These are phyloP conservation scores for Emberiza fucata DNA, from an alignment of 2,113 vertebrate species.

Conservation along the genomic window DNA sequence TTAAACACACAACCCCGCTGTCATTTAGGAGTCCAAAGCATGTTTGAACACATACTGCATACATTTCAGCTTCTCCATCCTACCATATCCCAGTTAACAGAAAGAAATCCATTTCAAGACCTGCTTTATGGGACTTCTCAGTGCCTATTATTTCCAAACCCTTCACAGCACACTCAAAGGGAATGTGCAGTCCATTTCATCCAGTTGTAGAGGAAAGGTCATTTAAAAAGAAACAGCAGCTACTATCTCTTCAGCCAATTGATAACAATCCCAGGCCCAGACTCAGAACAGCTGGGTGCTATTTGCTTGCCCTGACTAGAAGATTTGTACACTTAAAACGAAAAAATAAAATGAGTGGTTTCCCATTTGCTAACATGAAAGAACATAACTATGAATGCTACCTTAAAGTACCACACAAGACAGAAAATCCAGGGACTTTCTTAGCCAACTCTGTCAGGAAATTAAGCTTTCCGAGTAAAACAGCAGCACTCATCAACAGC, in stretches of 20 bases:
- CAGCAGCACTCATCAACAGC: not conserved
- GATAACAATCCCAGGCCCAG: not conserved
- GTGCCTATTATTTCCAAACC: constrained; percentile 35
- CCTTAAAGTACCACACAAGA: not conserved
- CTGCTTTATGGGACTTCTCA: constrained; percentile 21
- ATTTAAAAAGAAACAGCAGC: not conserved
- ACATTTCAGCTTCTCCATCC: constrained; percentile 22
- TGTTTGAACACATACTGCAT: constrained; percentile 9
- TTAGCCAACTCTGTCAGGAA: not conserved
- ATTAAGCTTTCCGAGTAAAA: not conserved
- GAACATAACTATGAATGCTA: not conserved
- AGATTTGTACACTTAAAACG: not conserved
- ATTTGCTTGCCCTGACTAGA: not conserved
- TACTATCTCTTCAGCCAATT: not conserved
- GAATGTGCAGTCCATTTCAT: not conserved
- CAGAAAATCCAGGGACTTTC: constrained; percentile 18
- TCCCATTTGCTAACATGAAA: not conserved
- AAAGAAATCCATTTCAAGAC: constrained; percentile 33
- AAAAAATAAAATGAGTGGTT: not conserved
- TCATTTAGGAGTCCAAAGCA: constrained; percentile 69
- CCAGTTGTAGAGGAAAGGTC: constrained; percentile 14
- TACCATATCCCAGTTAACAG: not conserved
- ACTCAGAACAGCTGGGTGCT: not conserved
- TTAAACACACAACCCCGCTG: constrained; percentile 26
- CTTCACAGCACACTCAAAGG: not conserved